Conservation (phyloP, 2,113 vertebrate genomes). For the Agelaius phoeniceus region DNA sequence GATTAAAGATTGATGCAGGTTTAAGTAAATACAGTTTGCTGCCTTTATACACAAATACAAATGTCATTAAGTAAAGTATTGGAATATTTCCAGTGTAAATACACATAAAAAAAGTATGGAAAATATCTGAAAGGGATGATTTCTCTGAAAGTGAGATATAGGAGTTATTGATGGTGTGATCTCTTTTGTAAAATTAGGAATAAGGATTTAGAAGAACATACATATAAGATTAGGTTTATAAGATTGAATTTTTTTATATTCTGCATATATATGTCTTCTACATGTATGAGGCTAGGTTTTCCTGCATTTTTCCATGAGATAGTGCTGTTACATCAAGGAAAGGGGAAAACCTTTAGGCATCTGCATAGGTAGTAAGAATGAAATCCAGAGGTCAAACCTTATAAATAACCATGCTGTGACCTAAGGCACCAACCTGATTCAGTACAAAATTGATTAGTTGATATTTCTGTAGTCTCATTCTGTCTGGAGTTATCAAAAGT, state of each 20-base stretch:
- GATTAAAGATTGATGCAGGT: background rate
- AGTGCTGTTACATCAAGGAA: background rate
- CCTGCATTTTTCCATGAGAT: background rate
- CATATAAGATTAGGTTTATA: background rate
- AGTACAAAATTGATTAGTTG: conserved; percentile 21
- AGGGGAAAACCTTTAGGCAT: background rate
- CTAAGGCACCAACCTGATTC: background rate
- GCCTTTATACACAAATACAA: background rate
- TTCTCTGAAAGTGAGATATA: background rate
- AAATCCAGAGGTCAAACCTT: background rate
- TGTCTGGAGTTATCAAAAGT: conserved; percentile 16
- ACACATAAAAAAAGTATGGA: background rate
- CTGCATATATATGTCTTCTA: background rate
- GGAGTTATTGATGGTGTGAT: background rate
- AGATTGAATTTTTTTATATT: background rate
- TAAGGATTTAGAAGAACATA: background rate
- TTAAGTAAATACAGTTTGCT: background rate
- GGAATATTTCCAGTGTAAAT: background rate
- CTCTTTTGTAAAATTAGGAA: background rate
- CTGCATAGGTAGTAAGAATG: background rate
- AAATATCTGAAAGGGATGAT: background rate
- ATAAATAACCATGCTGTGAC: background rate
- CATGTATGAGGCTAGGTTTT: background rate
- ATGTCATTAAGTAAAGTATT: background rate
- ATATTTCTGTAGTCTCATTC: conserved; percentile 25